Percentiles rank a stretch among this genome's conserved stretches.
These are phyloP conservation scores for Tetragnatha versicolor DNA, from an alignment of 1,140 invertebrate species.

Conservation along the genomic window DNA sequence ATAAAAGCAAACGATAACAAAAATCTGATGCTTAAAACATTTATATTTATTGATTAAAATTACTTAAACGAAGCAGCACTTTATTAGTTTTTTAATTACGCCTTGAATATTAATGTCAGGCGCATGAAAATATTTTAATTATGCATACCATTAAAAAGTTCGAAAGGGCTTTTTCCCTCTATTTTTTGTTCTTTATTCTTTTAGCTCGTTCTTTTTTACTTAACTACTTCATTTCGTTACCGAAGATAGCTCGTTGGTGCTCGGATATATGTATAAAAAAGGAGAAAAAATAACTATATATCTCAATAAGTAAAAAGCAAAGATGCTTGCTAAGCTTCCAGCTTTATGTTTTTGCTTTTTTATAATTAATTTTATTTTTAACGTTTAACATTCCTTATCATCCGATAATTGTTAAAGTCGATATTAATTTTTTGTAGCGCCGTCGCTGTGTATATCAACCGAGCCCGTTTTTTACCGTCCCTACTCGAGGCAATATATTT, in stretches of 20 bases:
- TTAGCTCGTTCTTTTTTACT: constrained; percentile 22
- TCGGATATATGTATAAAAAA: constrained; percentile 19
- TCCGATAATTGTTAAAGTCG: constrained; percentile 55
- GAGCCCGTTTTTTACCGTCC: constrained; percentile 27
- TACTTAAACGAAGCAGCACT: constrained; percentile 52
- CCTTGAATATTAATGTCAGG: constrained; percentile 54
- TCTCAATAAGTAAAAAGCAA: constrained; percentile 56
- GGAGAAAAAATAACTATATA: constrained; percentile 47
- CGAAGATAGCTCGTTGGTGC: constrained; percentile 33
- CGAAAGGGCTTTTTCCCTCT: constrained; percentile 48
- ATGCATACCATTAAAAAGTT: constrained; percentile 56
- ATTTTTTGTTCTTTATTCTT: constrained; percentile 37
- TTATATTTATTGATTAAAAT: constrained; percentile 56
- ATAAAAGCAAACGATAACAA: constrained; percentile 49
- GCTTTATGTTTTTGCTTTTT: constrained; percentile 45
- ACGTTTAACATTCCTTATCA: constrained; percentile 54
- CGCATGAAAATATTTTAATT: constrained; percentile 55
- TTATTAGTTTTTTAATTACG: constrained; percentile 56
- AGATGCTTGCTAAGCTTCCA: constrained; percentile 47
- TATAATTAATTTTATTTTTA: constrained; percentile 55
- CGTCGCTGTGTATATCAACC: constrained; percentile 24
- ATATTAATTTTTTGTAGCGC: constrained; percentile 39
- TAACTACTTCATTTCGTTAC: constrained; percentile 47
- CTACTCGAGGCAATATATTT: constrained; percentile 19
- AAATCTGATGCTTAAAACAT: constrained; percentile 55